Percentiles rank a stretch among this genome's conserved stretches.
phyloP scores from a whole-genome alignment of 2,888 invertebrate genomes.

The Brassicogethes aeneus region DNA sequence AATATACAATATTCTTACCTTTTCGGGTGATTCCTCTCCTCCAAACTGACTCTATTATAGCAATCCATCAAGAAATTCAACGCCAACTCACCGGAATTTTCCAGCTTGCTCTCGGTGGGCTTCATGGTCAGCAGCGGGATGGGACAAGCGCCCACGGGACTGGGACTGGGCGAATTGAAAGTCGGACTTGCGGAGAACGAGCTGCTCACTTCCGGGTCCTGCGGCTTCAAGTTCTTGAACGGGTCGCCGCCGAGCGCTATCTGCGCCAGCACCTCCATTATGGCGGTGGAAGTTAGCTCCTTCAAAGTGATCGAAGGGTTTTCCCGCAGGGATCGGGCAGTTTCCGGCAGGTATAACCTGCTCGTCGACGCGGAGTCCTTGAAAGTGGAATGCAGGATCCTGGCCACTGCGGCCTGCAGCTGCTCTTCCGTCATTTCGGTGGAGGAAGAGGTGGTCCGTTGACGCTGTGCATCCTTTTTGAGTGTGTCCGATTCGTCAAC shows the following conservation, averaged over 20 bases:
- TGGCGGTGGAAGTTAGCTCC: slow-evolving; percentile 54
- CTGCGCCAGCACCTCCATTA: slow-evolving; percentile 55
- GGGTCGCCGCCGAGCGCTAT: slow-evolving; percentile 39
- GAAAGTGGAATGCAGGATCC: slow-evolving; percentile 67
- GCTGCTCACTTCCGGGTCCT: slow-evolving; percentile 24
- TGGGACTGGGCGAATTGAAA: slow-evolving; percentile 37
- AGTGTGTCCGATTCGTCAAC: slow-evolving; percentile 50
- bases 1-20: too few relatives aligned
- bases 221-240: slow-evolving; percentile 27
- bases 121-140: slow-evolving; percentile 30
- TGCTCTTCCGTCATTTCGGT: slow-evolving; percentile 58
- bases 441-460: slow-evolving; percentile 36
- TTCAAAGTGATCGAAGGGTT: slow-evolving; percentile 43
- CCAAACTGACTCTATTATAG: slow-evolving; percentile 62
- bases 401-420: slow-evolving; percentile 53
- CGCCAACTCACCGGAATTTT: slow-evolving; percentile 17
- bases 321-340: slow-evolving; percentile 40
- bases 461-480: slow-evolving; percentile 38
- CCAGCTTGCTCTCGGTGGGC: slow-evolving; percentile 7
- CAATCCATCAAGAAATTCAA: slow-evolving; percentile 49
- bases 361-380: slow-evolving; percentile 41
- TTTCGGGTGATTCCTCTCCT: slow-evolving; percentile 69
- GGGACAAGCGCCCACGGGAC: slow-evolving; percentile 31
- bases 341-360: slow-evolving; percentile 42
- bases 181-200: slow-evolving; percentile 40